Conservation (phyloP, 1,140 invertebrate species). For the Sycophaga agraensis region DNA sequence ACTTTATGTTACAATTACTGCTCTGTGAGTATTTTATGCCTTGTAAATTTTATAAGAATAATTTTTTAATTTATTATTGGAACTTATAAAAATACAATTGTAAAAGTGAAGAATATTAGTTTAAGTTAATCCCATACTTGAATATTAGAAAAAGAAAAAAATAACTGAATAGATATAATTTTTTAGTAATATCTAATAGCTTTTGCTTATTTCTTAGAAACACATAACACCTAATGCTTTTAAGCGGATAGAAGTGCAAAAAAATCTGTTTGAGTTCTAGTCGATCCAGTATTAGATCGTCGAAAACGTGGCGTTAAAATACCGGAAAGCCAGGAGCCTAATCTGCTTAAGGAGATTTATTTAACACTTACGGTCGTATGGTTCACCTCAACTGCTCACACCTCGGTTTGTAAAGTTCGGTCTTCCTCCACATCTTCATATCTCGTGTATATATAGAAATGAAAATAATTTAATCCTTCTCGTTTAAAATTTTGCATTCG, state of each 20-base stretch:
- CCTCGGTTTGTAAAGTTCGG: slow-evolving; percentile 37
- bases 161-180: not conserved
- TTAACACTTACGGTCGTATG: slow-evolving; percentile 53
- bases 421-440: slow-evolving; percentile 18
- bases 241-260: slow-evolving; percentile 26
- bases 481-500: too few species aligned
- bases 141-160: not conserved
- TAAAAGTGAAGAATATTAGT: too few species aligned
- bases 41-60: not conserved
- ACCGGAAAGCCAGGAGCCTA: slow-evolving; percentile 50
- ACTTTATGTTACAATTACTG: not conserved
- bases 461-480: too few species aligned
- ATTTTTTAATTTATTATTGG: not conserved
- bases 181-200: not conserved
- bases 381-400: slow-evolving; percentile 42
- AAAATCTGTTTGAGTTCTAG: slow-evolving; percentile 45
- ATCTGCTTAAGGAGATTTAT: slow-evolving; percentile 54
- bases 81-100: not conserved
- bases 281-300: slow-evolving; percentile 47
- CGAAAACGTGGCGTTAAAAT: slow-evolving; percentile 53
- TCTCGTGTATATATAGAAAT: too few species aligned
- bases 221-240: not conserved
- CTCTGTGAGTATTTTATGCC: not conserved
- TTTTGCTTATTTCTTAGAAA: not conserved
- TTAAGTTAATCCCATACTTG: too few species aligned